Percentiles rank a stretch among this genome's conserved stretches.
Evolutionary conservation across 2,113 vertebrate species (phyloP).

Genomic region (Hippocampus mohnikei): DNA sequence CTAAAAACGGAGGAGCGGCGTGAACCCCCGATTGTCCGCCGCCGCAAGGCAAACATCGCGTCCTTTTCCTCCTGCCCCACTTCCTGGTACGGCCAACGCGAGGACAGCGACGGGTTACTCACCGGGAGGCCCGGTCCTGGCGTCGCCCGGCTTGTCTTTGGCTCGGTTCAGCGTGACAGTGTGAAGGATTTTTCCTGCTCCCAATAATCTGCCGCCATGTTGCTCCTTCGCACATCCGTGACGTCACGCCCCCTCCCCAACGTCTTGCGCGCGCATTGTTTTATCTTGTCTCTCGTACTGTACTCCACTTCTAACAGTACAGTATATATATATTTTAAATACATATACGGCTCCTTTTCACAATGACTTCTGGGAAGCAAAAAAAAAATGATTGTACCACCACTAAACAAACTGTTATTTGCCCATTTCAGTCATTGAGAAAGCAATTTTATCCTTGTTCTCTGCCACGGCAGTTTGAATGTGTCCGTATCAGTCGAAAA

Average conservation of each 20-base stretch:
- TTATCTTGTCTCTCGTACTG: background rate
- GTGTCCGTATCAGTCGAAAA: too few relatives aligned
- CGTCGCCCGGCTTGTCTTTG: slow-evolving; percentile 22
- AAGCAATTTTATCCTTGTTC: too few relatives aligned
- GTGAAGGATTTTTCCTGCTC: slow-evolving; percentile 35
- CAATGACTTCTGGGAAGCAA: too few relatives aligned
- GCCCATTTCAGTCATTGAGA: too few relatives aligned
- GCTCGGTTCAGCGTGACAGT: slow-evolving; percentile 47
- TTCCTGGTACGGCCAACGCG: background rate
- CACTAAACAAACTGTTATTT: background rate
- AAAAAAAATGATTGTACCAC: background rate
- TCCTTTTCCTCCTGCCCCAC: background rate
- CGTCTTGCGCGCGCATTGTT: background rate
- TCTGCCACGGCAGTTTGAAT: too few relatives aligned
- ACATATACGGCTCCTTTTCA: background rate
- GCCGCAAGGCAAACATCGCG: slow-evolving; percentile 1
- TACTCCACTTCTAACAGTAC: background rate
- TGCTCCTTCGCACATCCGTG: slow-evolving; percentile 38
- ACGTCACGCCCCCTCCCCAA: slow-evolving; percentile 21
- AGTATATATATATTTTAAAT: background rate
- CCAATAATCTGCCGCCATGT: slow-evolving; percentile 67
- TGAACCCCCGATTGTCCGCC: background rate
- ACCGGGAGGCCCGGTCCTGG: slow-evolving; percentile 41
- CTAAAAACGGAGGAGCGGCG: slow-evolving; percentile 39
- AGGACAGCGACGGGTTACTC: slow-evolving; percentile 12